Evolutionary conservation across 2,113 vertebrate genomes (phyloP).

Genomic region (Cyprinodon variegatus): DNA sequence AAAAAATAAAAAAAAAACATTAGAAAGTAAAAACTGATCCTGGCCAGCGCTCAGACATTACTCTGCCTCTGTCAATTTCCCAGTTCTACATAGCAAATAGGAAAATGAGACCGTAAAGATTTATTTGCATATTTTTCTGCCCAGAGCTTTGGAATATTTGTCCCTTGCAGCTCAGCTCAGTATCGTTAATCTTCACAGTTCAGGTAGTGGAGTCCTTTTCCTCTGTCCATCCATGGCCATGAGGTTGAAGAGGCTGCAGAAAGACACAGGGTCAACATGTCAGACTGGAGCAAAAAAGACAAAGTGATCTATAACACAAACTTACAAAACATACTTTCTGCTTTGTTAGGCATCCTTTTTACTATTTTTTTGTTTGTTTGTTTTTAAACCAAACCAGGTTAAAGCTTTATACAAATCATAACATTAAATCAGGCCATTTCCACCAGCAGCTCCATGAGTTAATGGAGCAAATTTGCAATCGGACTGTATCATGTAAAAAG

Average conservation of each 20-base stretch:
- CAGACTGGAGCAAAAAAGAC: background rate
- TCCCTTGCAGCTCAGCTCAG: conserved; percentile 20
- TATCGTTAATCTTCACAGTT: conserved; percentile 60
- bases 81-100: background rate
- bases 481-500: too few species aligned
- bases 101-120: background rate
- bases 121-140: conserved; percentile 16
- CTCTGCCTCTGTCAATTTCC: background rate
- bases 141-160: conserved; percentile 7
- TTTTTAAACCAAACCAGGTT: background rate
- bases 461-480: background rate
- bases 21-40: conserved; percentile 8
- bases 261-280: conserved; percentile 26
- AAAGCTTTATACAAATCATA: background rate
- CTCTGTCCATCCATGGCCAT: conserved; percentile 36
- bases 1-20: background rate
- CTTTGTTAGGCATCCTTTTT: background rate
- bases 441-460: background rate
- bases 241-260: conserved; percentile 58
- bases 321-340: background rate
- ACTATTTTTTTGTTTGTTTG: background rate
- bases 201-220: conserved; percentile 39
- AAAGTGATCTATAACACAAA: background rate
- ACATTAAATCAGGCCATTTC: too few species aligned
- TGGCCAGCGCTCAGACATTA: background rate